phyloP scores from a whole-genome alignment of 2,797 vertebrate genomes.

The Betta splendens region DNA sequence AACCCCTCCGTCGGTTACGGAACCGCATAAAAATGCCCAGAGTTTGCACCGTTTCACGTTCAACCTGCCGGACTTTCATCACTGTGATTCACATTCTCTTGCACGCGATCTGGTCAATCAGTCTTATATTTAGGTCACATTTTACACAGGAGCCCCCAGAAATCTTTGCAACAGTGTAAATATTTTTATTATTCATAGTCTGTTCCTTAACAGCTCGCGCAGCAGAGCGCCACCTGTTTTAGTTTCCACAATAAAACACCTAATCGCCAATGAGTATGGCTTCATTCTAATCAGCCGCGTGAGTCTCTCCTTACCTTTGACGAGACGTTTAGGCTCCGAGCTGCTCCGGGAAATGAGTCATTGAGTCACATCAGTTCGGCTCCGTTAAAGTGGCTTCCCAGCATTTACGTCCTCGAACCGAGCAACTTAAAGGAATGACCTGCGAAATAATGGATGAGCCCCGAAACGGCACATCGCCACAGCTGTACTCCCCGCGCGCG shows the following conservation, averaged over 20 bases:
- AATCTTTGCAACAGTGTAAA: conserved; percentile 26
- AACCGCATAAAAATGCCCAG: neutral
- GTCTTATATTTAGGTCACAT: conserved; percentile 47
- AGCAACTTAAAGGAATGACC: conserved; percentile 49
- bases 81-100: conserved; percentile 1
- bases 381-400: conserved; percentile 47
- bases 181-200: conserved; percentile 7
- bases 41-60: neutral
- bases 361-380: conserved; percentile 34
- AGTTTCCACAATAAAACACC: neutral
- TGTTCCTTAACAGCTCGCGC: conserved; percentile 1
- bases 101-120: conserved; percentile 23
- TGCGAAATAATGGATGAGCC: conserved; percentile 55
- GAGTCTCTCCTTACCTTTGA: conserved; percentile 55
- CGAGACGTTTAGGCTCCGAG: conserved; percentile 16
- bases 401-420: conserved; percentile 64
- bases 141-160: conserved; percentile 1
- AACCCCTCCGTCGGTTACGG: neutral
- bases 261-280: neutral
- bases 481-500: conserved; percentile 52
- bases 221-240: conserved; percentile 62
- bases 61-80: conserved; percentile 26
- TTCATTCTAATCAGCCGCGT: conserved; percentile 10
- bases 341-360: conserved; percentile 17
- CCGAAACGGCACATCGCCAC: conserved; percentile 47